Evolutionary conservation across 1,140 invertebrate genomes (phyloP).

Genomic region (Zaprionus taronus): DNA sequence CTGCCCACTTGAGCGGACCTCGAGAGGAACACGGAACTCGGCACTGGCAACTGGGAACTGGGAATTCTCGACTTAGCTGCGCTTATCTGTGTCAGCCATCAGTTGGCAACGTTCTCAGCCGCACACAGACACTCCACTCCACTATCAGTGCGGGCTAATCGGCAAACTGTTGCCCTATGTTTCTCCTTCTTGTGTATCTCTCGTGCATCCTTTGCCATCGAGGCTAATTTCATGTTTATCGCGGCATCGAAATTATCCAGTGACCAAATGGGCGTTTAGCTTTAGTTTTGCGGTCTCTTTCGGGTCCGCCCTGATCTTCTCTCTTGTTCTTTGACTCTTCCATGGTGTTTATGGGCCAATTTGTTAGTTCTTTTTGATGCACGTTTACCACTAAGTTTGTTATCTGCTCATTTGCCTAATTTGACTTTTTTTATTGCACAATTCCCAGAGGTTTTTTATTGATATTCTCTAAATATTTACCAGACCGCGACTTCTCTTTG

Average conservation of each 20-base stretch:
- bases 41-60: neutral
- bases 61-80: slow-evolving; percentile 51
- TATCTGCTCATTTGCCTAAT: slow-evolving; percentile 55
- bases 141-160: slow-evolving; percentile 51
- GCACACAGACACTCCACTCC: slow-evolving; percentile 18
- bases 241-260: slow-evolving; percentile 68
- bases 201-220: slow-evolving; percentile 1
- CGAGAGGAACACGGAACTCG: neutral
- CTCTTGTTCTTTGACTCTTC: slow-evolving; percentile 26
- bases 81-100: slow-evolving; percentile 73
- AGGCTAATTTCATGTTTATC: slow-evolving; percentile 63
- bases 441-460: slow-evolving; percentile 44
- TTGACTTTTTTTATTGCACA: slow-evolving; percentile 56
- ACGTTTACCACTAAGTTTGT: slow-evolving; percentile 38
- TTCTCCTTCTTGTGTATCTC: neutral
- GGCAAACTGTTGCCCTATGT: slow-evolving; percentile 39
- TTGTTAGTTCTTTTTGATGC: slow-evolving; percentile 62
- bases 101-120: slow-evolving; percentile 63
- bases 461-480: slow-evolving; percentile 46
- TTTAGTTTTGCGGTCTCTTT: slow-evolving; percentile 56
- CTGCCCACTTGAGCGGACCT: slow-evolving; percentile 65
- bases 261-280: slow-evolving; percentile 68
- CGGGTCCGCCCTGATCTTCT: neutral
- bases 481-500: slow-evolving; percentile 28
- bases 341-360: slow-evolving; percentile 54